These are phyloP conservation scores for Octomys mimax DNA, from an alignment of 2,797 vertebrate genomes.

Conservation along the genomic window DNA sequence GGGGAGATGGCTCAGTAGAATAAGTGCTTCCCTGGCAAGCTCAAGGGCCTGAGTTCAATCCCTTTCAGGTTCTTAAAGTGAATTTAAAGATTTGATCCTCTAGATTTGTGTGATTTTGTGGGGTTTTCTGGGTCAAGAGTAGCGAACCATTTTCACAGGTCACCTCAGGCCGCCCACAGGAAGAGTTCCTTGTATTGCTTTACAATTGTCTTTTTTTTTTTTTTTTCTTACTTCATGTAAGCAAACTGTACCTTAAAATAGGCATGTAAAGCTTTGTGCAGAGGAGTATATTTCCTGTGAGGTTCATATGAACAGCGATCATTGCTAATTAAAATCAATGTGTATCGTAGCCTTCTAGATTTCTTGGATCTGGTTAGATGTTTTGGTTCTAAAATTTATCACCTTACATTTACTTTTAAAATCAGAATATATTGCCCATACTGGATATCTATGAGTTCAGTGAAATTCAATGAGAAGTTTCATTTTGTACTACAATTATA, in stretches of 20 bases:
- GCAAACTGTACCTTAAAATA: not conserved
- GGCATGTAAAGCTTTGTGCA: not conserved
- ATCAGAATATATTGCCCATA: not conserved
- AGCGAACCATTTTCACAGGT: too few species aligned
- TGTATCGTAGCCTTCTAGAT: not conserved
- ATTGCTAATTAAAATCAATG: not conserved
- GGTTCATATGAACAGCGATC: not conserved
- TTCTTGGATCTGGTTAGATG: not conserved
- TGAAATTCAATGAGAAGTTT: not conserved
- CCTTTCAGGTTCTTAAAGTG: too few species aligned
- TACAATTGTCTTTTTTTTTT: not conserved
- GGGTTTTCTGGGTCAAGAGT: too few species aligned
- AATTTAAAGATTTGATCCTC: too few species aligned
- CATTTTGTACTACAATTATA: not conserved
- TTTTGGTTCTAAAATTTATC: conserved; percentile 2
- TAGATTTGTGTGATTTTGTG: too few species aligned
- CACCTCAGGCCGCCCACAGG: too few species aligned
- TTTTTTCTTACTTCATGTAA: not conserved
- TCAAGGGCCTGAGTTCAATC: too few species aligned
- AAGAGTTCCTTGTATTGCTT: not conserved
- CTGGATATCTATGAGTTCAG: not conserved
- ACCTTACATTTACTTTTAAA: not conserved
- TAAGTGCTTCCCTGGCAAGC: too few species aligned
- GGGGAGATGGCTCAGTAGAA: too few species aligned
- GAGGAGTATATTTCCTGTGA: not conserved